Conservation (phyloP, 2,888 invertebrate genomes). For the Seira ritae region DNA sequence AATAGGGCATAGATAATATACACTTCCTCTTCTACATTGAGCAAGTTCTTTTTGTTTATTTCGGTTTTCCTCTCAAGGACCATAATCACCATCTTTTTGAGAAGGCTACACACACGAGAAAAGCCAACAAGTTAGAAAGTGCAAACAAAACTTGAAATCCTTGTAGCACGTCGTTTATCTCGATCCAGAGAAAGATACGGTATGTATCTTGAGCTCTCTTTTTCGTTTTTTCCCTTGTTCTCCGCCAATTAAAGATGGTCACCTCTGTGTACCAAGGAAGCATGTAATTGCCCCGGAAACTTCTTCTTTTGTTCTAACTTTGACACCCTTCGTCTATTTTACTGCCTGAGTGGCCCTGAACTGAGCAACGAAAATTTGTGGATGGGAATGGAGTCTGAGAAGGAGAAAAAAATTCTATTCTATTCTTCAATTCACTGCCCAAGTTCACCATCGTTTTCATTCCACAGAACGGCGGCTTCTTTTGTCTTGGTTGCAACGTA, state of each 20-base stretch:
- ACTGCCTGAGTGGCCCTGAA: constrained; percentile 11
- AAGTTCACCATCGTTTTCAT: constrained; percentile 15
- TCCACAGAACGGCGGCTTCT: not conserved
- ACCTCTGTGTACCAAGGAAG: constrained; percentile 17
- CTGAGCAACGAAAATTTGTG: constrained; percentile 3
- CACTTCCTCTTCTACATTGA: not conserved
- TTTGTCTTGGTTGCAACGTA: not conserved
- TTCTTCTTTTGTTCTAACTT: constrained; percentile 19
- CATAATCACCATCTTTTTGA: not conserved
- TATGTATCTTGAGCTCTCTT: not conserved
- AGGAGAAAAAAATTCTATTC: not conserved
- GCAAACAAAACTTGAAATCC: constrained; percentile 17
- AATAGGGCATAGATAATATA: not conserved
- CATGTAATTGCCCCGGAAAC: constrained; percentile 11
- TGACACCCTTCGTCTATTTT: constrained; percentile 16
- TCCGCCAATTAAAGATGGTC: constrained; percentile 19
- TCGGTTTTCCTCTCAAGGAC: constrained; percentile 16
- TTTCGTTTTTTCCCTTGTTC: not conserved
- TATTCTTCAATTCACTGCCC: not conserved
- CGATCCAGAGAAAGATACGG: not conserved
- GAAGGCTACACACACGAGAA: not conserved
- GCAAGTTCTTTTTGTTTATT: constrained; percentile 17
- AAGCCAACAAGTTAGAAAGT: constrained; percentile 22
- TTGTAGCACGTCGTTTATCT: constrained; percentile 19
- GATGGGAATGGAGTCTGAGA: not conserved